phyloP scores from a whole-genome alignment of 1,140 invertebrate species.

The Leptinotarsa defecta region DNA sequence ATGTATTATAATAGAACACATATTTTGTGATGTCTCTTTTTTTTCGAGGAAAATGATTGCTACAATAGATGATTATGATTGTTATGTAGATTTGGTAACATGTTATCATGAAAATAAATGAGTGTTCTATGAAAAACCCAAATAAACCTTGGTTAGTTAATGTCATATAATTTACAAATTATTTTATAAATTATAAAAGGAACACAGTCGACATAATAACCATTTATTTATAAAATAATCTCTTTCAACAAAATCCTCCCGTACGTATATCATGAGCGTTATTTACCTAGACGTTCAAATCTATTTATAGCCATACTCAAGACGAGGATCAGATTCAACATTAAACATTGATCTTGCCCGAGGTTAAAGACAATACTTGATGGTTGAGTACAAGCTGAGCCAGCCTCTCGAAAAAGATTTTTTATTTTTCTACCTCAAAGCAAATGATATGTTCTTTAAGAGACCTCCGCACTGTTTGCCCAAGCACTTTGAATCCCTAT shows the following conservation, averaged over 20 bases:
- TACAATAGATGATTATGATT: too few species aligned
- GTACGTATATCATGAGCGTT: background rate
- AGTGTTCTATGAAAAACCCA: background rate
- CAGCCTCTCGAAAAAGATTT: constrained; percentile 14
- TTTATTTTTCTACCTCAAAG: constrained; percentile 22
- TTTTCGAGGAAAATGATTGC: too few species aligned
- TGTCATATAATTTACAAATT: background rate
- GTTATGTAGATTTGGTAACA: background rate
- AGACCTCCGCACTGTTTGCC: constrained; percentile 23
- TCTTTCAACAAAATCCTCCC: background rate
- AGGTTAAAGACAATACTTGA: constrained; percentile 14
- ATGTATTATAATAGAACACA: too few species aligned
- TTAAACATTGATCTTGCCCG: constrained; percentile 6
- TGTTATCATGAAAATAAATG: background rate
- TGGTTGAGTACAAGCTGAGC: constrained; percentile 20
- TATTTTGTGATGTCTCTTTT: too few species aligned
- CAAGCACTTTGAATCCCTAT: constrained; percentile 25
- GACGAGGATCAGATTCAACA: background rate
- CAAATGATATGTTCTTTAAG: constrained; percentile 16
- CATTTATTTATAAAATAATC: constrained; percentile 7
- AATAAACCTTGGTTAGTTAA: background rate
- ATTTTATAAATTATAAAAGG: background rate
- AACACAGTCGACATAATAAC: background rate
- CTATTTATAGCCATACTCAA: background rate
- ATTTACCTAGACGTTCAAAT: constrained; percentile 1